Evolutionary conservation across 2,113 vertebrate species (phyloP).

Genomic region (Mustelus asterias): DNA sequence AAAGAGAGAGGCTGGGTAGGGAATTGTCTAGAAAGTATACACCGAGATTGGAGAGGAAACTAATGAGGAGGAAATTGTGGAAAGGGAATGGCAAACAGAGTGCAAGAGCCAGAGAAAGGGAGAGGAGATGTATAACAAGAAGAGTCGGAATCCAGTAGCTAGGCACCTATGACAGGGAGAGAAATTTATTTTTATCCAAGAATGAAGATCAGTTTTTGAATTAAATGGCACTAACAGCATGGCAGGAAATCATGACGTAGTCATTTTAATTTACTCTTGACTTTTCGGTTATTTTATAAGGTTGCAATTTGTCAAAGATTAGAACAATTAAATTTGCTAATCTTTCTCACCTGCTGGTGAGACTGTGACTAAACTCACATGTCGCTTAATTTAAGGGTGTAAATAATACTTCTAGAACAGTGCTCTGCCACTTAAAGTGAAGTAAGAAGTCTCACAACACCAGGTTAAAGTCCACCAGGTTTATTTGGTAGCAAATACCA

Average conservation of each 20-base stretch:
- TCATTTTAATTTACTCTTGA: not conserved
- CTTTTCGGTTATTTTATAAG: not conserved
- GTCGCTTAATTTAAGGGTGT: not conserved
- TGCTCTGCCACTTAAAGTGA: not conserved
- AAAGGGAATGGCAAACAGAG: not conserved
- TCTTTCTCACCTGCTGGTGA: not conserved
- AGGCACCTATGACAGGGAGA: not conserved
- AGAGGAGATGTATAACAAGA: not conserved
- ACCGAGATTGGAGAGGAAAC: not conserved
- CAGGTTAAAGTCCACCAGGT: no score
- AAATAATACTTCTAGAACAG: not conserved
- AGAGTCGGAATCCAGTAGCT: not conserved
- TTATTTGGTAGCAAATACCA: no score
- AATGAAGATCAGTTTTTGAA: not conserved
- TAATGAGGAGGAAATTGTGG: not conserved
- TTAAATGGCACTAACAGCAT: not conserved
- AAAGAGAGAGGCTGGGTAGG: not conserved
- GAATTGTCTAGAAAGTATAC: not conserved
- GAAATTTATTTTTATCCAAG: not conserved
- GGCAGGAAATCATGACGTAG: not conserved
- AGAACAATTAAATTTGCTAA: not conserved
- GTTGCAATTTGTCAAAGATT: not conserved
- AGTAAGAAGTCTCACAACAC: no score
- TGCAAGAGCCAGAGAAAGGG: not conserved
- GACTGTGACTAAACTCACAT: not conserved